These are phyloP conservation scores for Phocoena sinus DNA, from an alignment of 2,113 vertebrate species.

Conservation along the genomic window DNA sequence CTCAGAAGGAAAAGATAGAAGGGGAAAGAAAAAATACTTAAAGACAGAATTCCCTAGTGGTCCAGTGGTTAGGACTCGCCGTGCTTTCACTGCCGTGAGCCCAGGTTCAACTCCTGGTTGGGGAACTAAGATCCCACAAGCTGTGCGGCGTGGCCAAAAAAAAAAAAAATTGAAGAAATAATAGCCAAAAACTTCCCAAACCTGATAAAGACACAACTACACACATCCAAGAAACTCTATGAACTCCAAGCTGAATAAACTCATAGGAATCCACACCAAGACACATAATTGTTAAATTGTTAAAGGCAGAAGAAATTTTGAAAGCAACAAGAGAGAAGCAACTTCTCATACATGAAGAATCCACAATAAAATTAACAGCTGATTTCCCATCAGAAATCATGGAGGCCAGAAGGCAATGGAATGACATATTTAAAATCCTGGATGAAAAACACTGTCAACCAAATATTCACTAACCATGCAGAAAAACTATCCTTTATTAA, in stretches of 20 bases:
- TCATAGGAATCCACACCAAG: neutral
- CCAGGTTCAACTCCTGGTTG: too few relatives aligned
- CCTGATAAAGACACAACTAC: neutral
- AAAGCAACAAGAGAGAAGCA: neutral
- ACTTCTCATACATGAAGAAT: neutral
- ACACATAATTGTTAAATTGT: neutral
- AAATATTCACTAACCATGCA: neutral
- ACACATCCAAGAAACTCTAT: neutral
- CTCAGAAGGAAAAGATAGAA: neutral
- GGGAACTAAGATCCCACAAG: too few relatives aligned
- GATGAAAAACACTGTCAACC: neutral
- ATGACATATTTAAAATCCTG: neutral
- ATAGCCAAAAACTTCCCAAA: neutral
- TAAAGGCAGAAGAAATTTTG: neutral
- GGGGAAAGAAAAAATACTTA: neutral
- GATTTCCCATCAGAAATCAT: neutral
- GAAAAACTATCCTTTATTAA: neutral
- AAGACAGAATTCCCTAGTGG: too few relatives aligned
- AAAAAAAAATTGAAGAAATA: neutral
- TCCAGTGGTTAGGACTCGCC: too few relatives aligned
- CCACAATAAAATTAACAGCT: neutral
- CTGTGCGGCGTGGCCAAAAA: rapidly evolving
- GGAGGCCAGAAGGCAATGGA: neutral
- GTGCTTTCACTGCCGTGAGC: too few relatives aligned
- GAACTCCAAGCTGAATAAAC: neutral